Evolutionary conservation across 2,797 vertebrate genomes (phyloP), one percentile per base, ranked within the genome.

Genomic region (Aselliscus stoliczkanus): DNA sequence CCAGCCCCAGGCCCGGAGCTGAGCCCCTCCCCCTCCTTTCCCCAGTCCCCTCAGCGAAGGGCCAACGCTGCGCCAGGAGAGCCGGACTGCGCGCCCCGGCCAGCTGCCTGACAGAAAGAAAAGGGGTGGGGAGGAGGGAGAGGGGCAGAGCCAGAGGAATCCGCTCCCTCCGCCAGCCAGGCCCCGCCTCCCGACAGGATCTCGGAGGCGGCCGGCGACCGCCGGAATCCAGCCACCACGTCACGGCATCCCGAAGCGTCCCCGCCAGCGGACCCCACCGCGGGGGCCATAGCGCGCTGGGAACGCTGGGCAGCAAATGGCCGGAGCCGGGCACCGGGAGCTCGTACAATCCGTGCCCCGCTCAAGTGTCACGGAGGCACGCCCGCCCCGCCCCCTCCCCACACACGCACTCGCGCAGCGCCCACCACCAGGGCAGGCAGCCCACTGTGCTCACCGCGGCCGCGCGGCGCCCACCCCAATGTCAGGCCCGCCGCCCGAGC

Each of bases 321-420:
- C 86, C 44, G 4, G 39, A 37, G 29, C 47, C 4, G 60, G 88
- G 37, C 42, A 44, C 60, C n/a, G 2, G 70, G 67, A 56, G 64
- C 89, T 31, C 23, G 21, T 4, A 37, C 39, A 67, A 87, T 90
- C 95, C 42, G 80, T 23, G 47, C 73, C 72, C 93, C 0, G 44
- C 93, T 86, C 95, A 91, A 73, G 93, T 97, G 97, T 97, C 97
- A 97, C 81, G 79, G 64, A 94, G 75, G 60, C 92, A 29, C 76
- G 54, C 90, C 92, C 93, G 96, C 96, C 97, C 97, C 96, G 96
- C 96, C 95, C 97, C 96, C 93, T 95, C 97, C 89, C 60, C 94
- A 72, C 88, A 94, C 96, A 90, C 67, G 92, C 94, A 93, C 95
- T 69, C 90, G n/a, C 50, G n/a, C 91, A 47, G 76, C 96, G 90